These are phyloP conservation scores for Notodonta dromedarius DNA, from an alignment of 2,888 invertebrate species.

Conservation along the genomic window DNA sequence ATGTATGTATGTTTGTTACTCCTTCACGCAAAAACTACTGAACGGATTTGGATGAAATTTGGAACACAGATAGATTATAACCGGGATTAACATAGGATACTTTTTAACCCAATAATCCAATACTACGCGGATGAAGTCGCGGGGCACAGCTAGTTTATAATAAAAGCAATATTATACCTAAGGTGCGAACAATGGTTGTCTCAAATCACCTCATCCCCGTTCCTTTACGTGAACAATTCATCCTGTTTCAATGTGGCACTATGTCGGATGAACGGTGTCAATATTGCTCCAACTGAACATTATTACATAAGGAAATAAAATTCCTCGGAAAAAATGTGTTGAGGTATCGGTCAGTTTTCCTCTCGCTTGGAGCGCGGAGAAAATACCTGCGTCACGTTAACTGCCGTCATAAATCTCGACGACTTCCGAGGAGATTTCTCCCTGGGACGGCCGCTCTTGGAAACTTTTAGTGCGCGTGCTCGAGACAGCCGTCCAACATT, in stretches of 20 bases:
- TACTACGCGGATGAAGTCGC: too few relatives aligned
- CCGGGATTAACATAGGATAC: too few relatives aligned
- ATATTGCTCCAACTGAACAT: conserved; percentile 16
- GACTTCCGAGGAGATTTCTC: conserved; percentile 75
- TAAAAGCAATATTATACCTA: not conserved
- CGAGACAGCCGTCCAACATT: conserved; percentile 61
- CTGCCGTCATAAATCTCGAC: conserved; percentile 73
- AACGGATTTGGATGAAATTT: too few relatives aligned
- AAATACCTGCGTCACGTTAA: conserved; percentile 78
- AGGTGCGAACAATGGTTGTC: not conserved
- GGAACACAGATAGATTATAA: too few relatives aligned
- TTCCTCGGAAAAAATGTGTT: conserved; percentile 26
- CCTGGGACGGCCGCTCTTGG: conserved; percentile 58
- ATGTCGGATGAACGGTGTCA: conserved; percentile 14
- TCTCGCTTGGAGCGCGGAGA: conserved; percentile 41
- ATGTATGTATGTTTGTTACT: too few relatives aligned
- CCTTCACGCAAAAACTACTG: too few relatives aligned
- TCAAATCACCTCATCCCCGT: conserved; percentile 7
- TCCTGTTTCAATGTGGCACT: conserved; percentile 11
- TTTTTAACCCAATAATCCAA: too few relatives aligned
- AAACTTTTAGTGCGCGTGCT: conserved; percentile 71
- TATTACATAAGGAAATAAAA: conserved; percentile 21
- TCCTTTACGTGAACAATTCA: conserved; percentile 11
- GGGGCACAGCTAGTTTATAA: not conserved
- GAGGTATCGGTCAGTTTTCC: conserved; percentile 65